Percentiles rank a stretch among this genome's conserved stretches.
These are phyloP conservation scores for Podarcis siculus DNA, from an alignment of 2,797 vertebrate species.

Conservation along the genomic window DNA sequence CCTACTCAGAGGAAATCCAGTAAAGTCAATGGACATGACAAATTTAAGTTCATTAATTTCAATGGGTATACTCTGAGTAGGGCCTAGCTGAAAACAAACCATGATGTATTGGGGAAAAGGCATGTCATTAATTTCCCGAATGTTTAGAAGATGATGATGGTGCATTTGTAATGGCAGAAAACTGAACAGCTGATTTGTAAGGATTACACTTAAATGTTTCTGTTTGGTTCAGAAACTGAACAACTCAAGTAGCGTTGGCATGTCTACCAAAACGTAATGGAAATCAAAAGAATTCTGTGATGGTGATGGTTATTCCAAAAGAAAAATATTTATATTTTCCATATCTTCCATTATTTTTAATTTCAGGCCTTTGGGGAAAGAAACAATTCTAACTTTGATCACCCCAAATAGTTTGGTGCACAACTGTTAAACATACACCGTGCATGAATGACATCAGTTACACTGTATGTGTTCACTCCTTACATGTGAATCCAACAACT, in stretches of 20 bases:
- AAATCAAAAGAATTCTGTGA: too few species aligned
- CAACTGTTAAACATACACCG: conserved; percentile 14
- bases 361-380: neutral
- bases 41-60: too few species aligned
- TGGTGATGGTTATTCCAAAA: neutral
- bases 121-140: neutral
- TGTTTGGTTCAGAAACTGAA: neutral
- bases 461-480: neutral
- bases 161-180: neutral
- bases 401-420: neutral
- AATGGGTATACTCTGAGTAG: too few species aligned
- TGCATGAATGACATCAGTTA: conserved; percentile 11
- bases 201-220: neutral
- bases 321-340: neutral
- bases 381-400: neutral
- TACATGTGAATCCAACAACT: neutral
- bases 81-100: too few species aligned
- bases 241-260: neutral
- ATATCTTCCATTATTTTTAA: neutral
- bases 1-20: too few species aligned
- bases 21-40: too few species aligned
- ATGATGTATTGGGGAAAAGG: neutral
- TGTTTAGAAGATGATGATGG: neutral
- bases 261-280: neutral
- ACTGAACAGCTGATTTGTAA: neutral